These are phyloP conservation scores for Diabrotica undecimpunctata DNA, from an alignment of 1,140 invertebrate genomes.

Conservation along the genomic window DNA sequence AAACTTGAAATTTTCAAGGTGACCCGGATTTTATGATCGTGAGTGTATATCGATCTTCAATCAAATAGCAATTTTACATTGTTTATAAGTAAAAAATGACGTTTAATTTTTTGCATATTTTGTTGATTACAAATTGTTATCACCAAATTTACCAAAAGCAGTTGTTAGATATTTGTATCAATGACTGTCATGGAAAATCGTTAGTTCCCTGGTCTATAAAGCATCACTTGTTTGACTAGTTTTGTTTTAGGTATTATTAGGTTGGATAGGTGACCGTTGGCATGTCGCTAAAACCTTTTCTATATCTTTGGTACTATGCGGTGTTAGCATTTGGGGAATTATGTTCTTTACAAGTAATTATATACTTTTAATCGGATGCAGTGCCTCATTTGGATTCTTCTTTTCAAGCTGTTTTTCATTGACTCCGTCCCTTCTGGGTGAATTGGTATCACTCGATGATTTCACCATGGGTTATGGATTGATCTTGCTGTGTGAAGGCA, in stretches of 20 bases:
- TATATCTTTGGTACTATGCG: constrained; percentile 70
- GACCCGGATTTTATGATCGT: too few relatives aligned
- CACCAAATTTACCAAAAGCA: too few relatives aligned
- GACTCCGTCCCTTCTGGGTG: constrained; percentile 79
- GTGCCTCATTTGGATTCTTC: constrained; percentile 71
- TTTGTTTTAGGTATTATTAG: constrained; percentile 67
- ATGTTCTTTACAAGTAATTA: constrained; percentile 62
- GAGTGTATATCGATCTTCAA: too few relatives aligned
- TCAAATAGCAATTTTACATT: too few relatives aligned
- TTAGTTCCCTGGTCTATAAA: too few relatives aligned
- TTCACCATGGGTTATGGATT: constrained; percentile 88
- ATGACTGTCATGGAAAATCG: too few relatives aligned
- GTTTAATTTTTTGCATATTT: too few relatives aligned
- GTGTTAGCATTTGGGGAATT: constrained; percentile 66
- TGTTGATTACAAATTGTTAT: too few relatives aligned
- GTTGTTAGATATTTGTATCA: too few relatives aligned
- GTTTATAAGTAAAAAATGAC: too few relatives aligned
- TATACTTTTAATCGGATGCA: constrained; percentile 53
- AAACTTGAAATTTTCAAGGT: too few relatives aligned
- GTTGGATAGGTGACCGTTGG: constrained; percentile 86
- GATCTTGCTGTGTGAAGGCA: constrained; percentile 77
- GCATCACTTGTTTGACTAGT: neutral
- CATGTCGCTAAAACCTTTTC: constrained; percentile 77
- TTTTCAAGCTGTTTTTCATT: constrained; percentile 85
- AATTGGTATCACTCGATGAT: constrained; percentile 69